Evolutionary conservation across 1,140 invertebrate species (phyloP).

Genomic region (Harlomillsia oculata): DNA sequence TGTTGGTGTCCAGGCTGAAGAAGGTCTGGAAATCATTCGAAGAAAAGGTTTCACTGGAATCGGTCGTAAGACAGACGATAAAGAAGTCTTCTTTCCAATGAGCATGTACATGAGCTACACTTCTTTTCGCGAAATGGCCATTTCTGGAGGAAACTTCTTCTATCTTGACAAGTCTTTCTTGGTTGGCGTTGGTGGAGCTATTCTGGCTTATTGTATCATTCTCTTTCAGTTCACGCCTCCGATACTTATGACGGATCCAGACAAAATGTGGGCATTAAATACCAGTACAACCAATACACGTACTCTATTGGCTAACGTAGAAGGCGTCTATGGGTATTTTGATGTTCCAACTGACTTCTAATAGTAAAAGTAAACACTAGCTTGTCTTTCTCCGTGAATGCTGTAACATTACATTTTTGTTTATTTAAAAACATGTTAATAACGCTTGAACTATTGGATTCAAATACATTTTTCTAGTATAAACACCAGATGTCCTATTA

Average conservation of each 20-base stretch:
- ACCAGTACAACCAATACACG: too few species aligned
- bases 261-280: neutral
- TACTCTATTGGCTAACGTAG: too few species aligned
- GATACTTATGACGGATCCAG: neutral
- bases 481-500: too few species aligned
- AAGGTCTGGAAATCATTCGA: conserved; percentile 25
- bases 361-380: too few species aligned
- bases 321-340: too few species aligned
- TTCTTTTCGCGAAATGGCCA: conserved; percentile 16
- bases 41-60: conserved; percentile 19
- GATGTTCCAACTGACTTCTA: too few species aligned
- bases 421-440: too few species aligned
- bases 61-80: conserved; percentile 3
- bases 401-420: too few species aligned
- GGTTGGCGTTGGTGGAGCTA: conserved; percentile 14
- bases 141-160: conserved; percentile 16
- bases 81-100: conserved; percentile 25
- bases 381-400: too few species aligned
- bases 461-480: too few species aligned
- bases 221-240: conserved; percentile 20
- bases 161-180: conserved; percentile 19
- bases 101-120: conserved; percentile 29
- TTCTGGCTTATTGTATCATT: conserved; percentile 19
- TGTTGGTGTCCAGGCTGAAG: conserved; percentile 20
- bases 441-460: too few species aligned